phyloP scores from a whole-genome alignment of 2,888 invertebrate species.

The Lathronympha strigana region DNA sequence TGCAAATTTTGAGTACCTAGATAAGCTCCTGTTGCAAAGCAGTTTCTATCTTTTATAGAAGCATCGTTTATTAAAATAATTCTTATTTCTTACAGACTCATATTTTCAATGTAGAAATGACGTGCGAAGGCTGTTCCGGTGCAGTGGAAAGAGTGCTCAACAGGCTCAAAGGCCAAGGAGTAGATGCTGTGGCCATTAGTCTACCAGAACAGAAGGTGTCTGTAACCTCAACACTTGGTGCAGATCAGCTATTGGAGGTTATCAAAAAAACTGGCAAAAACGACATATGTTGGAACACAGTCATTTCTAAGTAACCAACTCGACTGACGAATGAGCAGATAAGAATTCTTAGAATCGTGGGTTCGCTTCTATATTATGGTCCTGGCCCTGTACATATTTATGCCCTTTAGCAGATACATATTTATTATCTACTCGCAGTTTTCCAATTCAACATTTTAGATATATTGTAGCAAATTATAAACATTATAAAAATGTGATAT shows the following conservation, averaged over 20 bases:
- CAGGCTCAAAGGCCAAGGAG: constrained; percentile 90
- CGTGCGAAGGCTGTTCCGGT: constrained; percentile 96
- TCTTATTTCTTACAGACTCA: constrained; percentile 80
- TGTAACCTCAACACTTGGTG: constrained; percentile 86
- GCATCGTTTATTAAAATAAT: not conserved
- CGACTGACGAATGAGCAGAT: not conserved
- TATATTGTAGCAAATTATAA: too few species aligned
- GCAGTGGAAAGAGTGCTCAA: constrained; percentile 94
- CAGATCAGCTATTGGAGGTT: constrained; percentile 87
- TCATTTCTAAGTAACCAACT: too few species aligned
- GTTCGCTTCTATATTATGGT: not conserved
- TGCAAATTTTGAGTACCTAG: too few species aligned
- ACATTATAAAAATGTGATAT: too few species aligned
- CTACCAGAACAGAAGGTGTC: constrained; percentile 88
- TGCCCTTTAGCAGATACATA: too few species aligned
- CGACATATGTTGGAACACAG: constrained; percentile 83
- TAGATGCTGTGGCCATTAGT: constrained; percentile 87
- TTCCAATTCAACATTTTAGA: too few species aligned
- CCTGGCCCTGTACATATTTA: too few species aligned
- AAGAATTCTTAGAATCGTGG: not conserved
- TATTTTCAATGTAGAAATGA: constrained; percentile 96
- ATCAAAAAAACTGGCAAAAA: constrained; percentile 93
- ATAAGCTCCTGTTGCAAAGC: too few species aligned
- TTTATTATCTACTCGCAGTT: too few species aligned
- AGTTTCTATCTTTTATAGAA: too few species aligned